Evolutionary conservation across 1,140 invertebrate species (phyloP).

Genomic region (Orchesella cincta): DNA sequence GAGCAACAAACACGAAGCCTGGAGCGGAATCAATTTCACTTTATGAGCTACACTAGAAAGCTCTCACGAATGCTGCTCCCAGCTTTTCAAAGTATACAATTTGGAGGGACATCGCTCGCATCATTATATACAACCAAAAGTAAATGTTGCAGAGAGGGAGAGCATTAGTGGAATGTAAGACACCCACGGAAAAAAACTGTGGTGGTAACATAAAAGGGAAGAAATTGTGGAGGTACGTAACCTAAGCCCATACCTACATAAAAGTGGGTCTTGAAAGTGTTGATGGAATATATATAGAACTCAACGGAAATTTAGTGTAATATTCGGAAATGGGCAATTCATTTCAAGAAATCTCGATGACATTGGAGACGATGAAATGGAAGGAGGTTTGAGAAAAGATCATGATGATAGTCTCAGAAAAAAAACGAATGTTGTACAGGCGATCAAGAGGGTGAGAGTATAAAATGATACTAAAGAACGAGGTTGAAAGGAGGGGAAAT

Average conservation of each 20-base stretch:
- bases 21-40: constrained; percentile 22
- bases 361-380: constrained; percentile 15
- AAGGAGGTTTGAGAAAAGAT: too few species aligned
- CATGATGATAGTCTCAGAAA: too few species aligned
- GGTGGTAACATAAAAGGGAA: constrained; percentile 5
- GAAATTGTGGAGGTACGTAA: too few species aligned
- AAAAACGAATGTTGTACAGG: too few species aligned
- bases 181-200: neutral
- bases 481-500: too few species aligned
- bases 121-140: too few species aligned
- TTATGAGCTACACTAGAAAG: constrained; percentile 27
- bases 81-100: too few species aligned
- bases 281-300: neutral
- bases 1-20: constrained; percentile 23
- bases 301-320: constrained; percentile 21
- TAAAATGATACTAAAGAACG: too few species aligned
- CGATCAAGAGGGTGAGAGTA: too few species aligned
- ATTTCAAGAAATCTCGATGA: constrained; percentile 28
- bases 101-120: too few species aligned
- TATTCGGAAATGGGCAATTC: constrained; percentile 22
- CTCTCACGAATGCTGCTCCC: constrained; percentile 17
- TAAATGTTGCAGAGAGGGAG: neutral
- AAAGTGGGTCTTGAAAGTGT: neutral
- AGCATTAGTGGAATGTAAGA: neutral
- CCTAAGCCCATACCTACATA: neutral